Evolutionary conservation across 2,797 vertebrate genomes (phyloP).

Genomic region (Dermochelys coriacea): DNA sequence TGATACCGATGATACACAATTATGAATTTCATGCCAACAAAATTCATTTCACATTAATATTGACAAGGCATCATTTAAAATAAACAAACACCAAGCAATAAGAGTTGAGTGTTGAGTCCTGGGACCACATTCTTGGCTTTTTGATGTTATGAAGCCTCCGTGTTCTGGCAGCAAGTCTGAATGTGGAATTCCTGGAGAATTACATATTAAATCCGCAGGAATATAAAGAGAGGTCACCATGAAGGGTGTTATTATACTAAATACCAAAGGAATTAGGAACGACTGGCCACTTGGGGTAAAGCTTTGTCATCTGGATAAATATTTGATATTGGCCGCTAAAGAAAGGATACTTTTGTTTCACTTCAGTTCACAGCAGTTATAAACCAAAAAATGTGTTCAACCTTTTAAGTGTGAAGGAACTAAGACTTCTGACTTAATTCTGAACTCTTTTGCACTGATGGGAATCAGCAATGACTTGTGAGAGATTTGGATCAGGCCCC

Average conservation of each 20-base stretch:
- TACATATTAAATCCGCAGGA: constrained; percentile 63
- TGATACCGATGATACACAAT: neutral
- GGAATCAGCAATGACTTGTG: neutral
- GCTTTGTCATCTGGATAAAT: constrained; percentile 68
- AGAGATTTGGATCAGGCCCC: neutral
- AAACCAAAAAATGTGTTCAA: neutral
- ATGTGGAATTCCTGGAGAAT: constrained; percentile 64
- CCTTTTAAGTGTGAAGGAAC: neutral
- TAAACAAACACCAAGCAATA: constrained; percentile 54
- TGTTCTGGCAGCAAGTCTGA: constrained; percentile 62
- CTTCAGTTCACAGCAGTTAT: constrained; percentile 8
- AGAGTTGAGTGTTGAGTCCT: constrained; percentile 52
- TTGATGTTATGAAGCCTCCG: constrained; percentile 40
- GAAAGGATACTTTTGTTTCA: neutral
- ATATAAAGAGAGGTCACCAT: constrained; percentile 46
- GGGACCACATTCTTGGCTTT: constrained; percentile 59
- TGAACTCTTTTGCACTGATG: constrained; percentile 9
- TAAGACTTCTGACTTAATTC: neutral
- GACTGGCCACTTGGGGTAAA: neutral
- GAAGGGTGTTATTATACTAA: constrained; percentile 59
- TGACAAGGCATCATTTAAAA: constrained; percentile 60
- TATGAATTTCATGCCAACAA: neutral
- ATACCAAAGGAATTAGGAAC: constrained; percentile 54
- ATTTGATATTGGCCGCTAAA: constrained; percentile 35
- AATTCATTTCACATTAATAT: constrained; percentile 44